Conservation (phyloP, 2,113 vertebrate species). For the Lanius collurio region DNA sequence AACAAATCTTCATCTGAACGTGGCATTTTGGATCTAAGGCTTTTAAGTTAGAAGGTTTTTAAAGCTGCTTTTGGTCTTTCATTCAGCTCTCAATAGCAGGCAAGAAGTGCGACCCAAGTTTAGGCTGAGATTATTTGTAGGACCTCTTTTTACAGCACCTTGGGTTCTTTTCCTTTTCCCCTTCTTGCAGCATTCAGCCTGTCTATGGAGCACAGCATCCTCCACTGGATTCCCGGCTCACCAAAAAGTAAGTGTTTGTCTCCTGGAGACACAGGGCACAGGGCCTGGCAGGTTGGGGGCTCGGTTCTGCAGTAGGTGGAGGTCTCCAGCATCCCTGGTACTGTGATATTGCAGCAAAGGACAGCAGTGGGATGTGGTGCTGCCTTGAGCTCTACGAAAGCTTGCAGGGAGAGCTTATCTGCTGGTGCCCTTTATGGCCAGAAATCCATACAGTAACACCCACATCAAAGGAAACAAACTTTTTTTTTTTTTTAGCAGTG, state of each 20-base stretch:
- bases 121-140: not conserved
- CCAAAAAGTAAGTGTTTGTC: slow-evolving; percentile 84
- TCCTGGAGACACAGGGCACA: accelerated
- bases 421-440: not conserved
- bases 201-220: slow-evolving; percentile 97
- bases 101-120: not conserved
- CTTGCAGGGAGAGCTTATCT: not conserved
- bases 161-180: not conserved
- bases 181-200: slow-evolving; percentile 84
- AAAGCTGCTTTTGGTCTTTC: not conserved
- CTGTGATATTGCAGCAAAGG: not conserved
- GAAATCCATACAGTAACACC: not conserved
- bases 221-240: slow-evolving; percentile 87
- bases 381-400: not conserved
- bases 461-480: not conserved
- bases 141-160: not conserved
- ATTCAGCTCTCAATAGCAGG: not conserved
- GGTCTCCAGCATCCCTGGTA: not conserved
- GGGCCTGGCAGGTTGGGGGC: not conserved
- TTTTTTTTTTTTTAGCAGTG: not conserved
- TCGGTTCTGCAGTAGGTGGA: not conserved
- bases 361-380: not conserved
- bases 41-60: not conserved
- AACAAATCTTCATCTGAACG: not conserved
- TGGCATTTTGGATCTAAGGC: not conserved